Base-by-base conservation (phyloP, 2,888 invertebrate genomes). In the Leptinotarsa peninsularis region DNA sequence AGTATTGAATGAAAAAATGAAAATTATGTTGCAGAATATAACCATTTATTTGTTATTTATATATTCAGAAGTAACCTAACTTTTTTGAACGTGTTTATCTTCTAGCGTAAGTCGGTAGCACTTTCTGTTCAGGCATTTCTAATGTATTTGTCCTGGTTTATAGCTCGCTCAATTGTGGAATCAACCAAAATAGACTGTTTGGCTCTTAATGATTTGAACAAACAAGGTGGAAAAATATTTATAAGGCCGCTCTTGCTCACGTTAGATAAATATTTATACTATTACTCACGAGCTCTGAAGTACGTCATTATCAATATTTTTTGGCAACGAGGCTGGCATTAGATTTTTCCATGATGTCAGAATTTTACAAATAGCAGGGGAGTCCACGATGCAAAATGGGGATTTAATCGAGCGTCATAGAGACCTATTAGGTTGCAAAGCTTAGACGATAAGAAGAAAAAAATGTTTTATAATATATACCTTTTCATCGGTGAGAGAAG, bases 131-230 rank as follows among this genome's bases (percentile, higher is more conserved):
- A 5, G 63, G 27, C n/a, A n/a, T 63, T 17, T 17, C 15, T n/a
- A n/a, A 63, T 33, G 15, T 18, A 63, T 63, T 63, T 63, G 63
- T 33, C 27, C 27, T 63, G 63, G 33, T 63, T 15, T 17, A 63
- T 27, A 63, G 10, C n/a, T 33, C 3, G n/a, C 63, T 43, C 63
- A 3, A 4, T 63, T n/a, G 33, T 1, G n/a, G 43, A 63, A n/a
- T n/a, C 43, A 17, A 43, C 63, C 1, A 63, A 63, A 63, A 60
- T 60, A 63, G 33, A 43, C 17, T n/a, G 18, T 58, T 58, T 58
- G 13, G 33, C n/a, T n/a, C 63, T n/a, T 63, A 33, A 63, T 63
- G 17, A 43, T 33, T 63, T 33, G 63, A 63, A 63, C 63, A 63
- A 63, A 63, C 43, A 17, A 63, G n/a, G 13, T 27, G 17, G 17